Conservation (phyloP, 2,797 vertebrate species). For the Ceyx erithaca region DNA sequence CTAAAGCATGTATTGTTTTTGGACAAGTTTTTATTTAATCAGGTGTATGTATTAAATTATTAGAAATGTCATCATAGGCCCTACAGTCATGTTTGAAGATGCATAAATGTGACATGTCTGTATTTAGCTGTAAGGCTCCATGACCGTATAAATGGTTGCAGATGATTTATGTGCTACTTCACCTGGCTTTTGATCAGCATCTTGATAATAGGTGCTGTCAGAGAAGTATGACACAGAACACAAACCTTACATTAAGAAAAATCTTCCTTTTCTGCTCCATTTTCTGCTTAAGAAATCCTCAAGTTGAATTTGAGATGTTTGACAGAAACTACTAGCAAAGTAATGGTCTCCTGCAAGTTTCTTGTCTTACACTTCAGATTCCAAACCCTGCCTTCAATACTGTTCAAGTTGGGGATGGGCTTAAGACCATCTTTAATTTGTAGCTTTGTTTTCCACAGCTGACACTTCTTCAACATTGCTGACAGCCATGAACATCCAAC, state of each 20-base stretch:
- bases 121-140: not conserved
- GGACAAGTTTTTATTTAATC: not conserved
- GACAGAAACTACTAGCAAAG: not conserved
- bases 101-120: not conserved
- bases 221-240: not conserved
- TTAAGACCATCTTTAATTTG: not conserved
- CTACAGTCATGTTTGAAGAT: not conserved
- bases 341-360: not conserved
- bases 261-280: accelerated
- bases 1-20: not conserved
- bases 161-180: not conserved
- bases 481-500: not conserved
- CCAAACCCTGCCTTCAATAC: accelerated
- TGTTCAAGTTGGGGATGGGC: not conserved
- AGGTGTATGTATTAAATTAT: not conserved
- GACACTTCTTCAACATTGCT: not conserved
- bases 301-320: not conserved
- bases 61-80: not conserved
- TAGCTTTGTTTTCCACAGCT: not conserved
- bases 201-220: not conserved
- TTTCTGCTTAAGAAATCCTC: not conserved
- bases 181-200: not conserved
- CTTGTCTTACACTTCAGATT: not conserved
- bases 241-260: not conserved
- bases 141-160: not conserved